Conservation (phyloP, 1,140 invertebrate species). For the Heliconius himera region DNA sequence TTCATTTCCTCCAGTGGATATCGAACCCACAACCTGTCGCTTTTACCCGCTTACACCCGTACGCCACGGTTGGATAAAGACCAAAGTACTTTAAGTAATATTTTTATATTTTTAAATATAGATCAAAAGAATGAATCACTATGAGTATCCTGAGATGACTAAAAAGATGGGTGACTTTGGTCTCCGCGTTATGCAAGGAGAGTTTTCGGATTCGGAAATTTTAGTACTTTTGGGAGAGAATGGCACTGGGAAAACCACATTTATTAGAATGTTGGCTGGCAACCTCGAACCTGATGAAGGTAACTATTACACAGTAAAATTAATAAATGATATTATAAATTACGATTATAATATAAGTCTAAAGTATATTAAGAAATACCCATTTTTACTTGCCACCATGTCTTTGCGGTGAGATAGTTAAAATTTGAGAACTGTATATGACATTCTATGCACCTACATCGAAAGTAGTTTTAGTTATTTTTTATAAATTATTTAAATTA, state of each 20-base stretch:
- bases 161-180: slow-evolving; percentile 93
- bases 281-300: slow-evolving; percentile 95
- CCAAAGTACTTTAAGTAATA: not conserved
- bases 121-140: slow-evolving; percentile 96
- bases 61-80: not conserved
- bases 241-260: slow-evolving; percentile 99
- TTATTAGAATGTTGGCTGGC: slow-evolving; percentile 99
- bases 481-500: no score
- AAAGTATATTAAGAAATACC: no score
- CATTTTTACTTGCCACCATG: no score
- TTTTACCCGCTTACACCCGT: no score
- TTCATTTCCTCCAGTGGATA: no score
- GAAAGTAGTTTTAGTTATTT: no score
- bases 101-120: slow-evolving; percentile 35
- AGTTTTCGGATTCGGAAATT: slow-evolving; percentile 99
- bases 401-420: no score
- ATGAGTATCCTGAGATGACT: slow-evolving; percentile 95
- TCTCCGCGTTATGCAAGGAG: slow-evolving; percentile 91
- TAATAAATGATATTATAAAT: no score
- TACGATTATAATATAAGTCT: no score
- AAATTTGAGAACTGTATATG: no score
- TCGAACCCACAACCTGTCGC: no score
- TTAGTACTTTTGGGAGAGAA: slow-evolving; percentile 99
- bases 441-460: no score
- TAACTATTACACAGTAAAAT: slow-evolving; percentile 29